phyloP scores from a whole-genome alignment of 2,888 invertebrate species.

The Pristionchus arcanus region DNA sequence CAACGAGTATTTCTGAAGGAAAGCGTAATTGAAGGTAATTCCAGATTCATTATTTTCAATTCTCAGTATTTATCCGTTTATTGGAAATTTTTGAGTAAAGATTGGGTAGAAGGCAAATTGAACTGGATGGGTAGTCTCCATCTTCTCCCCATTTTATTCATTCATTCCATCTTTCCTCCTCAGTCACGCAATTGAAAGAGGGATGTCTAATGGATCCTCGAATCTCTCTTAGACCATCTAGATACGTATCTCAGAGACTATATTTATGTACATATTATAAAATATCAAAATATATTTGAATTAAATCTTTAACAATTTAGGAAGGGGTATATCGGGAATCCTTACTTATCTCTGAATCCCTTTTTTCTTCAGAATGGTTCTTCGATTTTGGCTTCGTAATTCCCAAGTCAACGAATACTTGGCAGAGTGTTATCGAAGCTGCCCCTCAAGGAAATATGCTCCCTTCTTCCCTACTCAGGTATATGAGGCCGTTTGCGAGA shows the following conservation, averaged over 20 bases:
- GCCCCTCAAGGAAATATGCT: conserved; percentile 99
- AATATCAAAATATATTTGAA: not conserved
- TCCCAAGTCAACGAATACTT: conserved; percentile 97
- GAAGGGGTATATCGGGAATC: not conserved
- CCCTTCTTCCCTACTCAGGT: conserved; percentile 98
- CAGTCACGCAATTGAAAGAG: not conserved
- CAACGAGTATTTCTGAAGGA: conserved; percentile 86
- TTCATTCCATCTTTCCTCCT: not conserved
- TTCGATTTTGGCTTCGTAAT: conserved; percentile 99
- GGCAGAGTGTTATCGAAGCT: conserved; percentile 98
- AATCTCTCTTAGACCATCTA: not conserved
- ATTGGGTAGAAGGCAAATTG: not conserved
- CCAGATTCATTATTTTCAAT: not conserved
- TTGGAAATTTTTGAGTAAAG: not conserved
- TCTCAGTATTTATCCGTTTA: not conserved
- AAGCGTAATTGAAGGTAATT: conserved; percentile 80
- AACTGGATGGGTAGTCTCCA: not conserved
- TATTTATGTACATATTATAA: not conserved
- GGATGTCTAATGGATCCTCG: not conserved
- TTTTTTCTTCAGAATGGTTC: conserved; percentile 88
- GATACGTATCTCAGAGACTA: not conserved
- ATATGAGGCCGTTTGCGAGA: too few relatives aligned
- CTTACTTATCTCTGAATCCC: not conserved
- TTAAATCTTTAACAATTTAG: too few relatives aligned
- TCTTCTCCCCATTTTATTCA: conserved; percentile 17